These are phyloP conservation scores for Sebastes kiyomatsui DNA, from an alignment of 2,797 vertebrate species.

Conservation along the genomic window DNA sequence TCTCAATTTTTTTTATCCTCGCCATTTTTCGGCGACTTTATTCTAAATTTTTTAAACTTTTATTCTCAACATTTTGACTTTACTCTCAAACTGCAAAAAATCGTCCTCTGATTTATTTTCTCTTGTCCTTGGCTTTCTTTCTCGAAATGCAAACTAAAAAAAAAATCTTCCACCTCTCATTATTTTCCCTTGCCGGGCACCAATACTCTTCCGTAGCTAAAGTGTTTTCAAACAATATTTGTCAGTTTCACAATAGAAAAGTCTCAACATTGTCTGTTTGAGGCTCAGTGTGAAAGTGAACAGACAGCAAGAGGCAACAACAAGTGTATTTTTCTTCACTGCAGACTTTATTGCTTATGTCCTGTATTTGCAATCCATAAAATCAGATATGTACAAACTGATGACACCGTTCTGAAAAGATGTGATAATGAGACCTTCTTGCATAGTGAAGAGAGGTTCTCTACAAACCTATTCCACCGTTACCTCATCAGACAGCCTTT, in stretches of 20 bases:
- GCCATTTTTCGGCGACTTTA: too few species aligned
- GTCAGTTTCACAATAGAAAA: neutral
- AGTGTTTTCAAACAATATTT: neutral
- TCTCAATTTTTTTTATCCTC: too few species aligned
- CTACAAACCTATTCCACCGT: constrained; percentile 1
- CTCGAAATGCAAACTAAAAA: too few species aligned
- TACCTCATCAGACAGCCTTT: neutral
- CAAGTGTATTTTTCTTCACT: constrained; percentile 47
- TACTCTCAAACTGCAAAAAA: too few species aligned
- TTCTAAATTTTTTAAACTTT: too few species aligned
- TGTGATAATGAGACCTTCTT: constrained; percentile 23
- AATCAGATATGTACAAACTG: constrained; percentile 53
- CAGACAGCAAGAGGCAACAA: neutral
- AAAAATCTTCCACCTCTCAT: too few species aligned
- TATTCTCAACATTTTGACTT: too few species aligned
- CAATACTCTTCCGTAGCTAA: neutral
- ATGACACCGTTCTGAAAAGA: constrained; percentile 13
- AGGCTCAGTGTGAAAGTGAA: neutral
- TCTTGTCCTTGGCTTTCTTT: too few species aligned
- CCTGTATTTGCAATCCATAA: constrained; percentile 57
- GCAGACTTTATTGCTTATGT: constrained; percentile 69
- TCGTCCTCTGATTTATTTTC: too few species aligned
- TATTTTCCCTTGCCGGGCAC: too few species aligned
- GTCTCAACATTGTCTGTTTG: neutral
- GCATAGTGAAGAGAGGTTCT: constrained; percentile 27